Evolutionary conservation across 2,113 vertebrate genomes (phyloP).

Genomic region (Formicarius rufipectus): DNA sequence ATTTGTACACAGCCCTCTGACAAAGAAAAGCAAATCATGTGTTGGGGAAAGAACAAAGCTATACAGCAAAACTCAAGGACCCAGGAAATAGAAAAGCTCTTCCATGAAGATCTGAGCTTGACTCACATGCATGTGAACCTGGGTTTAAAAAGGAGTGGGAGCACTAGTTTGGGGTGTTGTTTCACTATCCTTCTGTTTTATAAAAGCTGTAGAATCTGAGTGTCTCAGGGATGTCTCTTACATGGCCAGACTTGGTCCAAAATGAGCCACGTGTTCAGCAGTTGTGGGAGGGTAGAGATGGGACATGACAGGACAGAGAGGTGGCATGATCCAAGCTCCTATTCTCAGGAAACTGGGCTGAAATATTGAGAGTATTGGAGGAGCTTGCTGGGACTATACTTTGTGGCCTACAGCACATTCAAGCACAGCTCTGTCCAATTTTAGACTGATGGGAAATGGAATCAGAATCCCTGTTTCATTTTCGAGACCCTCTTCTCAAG

Average conservation of each 20-base stretch:
- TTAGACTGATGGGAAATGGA: not conserved
- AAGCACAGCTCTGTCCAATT: not conserved
- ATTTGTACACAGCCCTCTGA: not conserved
- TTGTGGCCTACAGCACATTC: not conserved
- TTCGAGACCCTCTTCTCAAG: not conserved
- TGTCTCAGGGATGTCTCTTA: not conserved
- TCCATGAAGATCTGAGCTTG: not conserved
- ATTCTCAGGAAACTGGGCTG: not conserved
- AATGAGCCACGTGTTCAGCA: not conserved
- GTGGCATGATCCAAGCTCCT: fast-evolving
- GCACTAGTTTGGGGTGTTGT: not conserved
- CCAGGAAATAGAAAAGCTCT: not conserved
- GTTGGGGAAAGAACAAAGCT: not conserved
- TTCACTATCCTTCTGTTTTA: not conserved
- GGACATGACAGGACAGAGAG: fast-evolving
- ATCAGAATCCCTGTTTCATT: not conserved
- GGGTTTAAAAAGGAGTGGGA: fast-evolving
- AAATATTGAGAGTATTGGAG: not conserved
- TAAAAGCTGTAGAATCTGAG: not conserved
- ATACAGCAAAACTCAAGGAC: fast-evolving
- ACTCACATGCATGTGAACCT: fast-evolving
- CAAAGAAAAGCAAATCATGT: not conserved
- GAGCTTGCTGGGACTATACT: not conserved
- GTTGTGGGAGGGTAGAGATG: not conserved
- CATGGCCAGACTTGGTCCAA: not conserved